phyloP scores from a whole-genome alignment of 2,113 vertebrate genomes.

The Daboia siamensis region DNA sequence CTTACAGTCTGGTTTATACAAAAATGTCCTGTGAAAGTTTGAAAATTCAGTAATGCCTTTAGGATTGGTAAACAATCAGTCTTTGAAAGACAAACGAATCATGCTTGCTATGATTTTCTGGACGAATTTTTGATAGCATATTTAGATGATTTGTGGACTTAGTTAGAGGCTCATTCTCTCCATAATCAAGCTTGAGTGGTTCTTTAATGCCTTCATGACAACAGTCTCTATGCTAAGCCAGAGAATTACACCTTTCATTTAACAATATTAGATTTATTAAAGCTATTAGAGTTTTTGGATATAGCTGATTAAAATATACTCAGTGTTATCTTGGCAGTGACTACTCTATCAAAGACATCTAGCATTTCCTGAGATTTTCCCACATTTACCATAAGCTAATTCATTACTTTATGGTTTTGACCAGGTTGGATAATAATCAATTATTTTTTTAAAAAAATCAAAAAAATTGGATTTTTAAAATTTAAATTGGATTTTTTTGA shows the following conservation, averaged over 20 bases:
- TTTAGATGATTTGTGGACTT: not conserved
- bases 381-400: not conserved
- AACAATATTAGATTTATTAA: not conserved
- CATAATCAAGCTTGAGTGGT: not conserved
- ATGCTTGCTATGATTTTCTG: not conserved
- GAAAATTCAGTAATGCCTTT: not conserved
- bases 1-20: not conserved
- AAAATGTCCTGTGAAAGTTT: not conserved
- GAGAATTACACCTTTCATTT: not conserved
- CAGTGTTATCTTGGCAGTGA: not conserved
- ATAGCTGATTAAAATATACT: not conserved
- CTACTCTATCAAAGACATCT: not conserved
- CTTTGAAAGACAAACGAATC: not conserved
- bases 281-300: not conserved
- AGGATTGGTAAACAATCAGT: not conserved
- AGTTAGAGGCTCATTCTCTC: not conserved
- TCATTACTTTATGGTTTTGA: not conserved
- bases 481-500: too few species aligned
- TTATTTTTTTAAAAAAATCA: too few species aligned
- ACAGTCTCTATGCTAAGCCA: not conserved
- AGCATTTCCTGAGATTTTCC: not conserved
- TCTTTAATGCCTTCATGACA: not conserved
- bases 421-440: too few species aligned
- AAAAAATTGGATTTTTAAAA: too few species aligned
- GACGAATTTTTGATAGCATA: not conserved